phyloP scores from a whole-genome alignment of 2,797 vertebrate species.

The Spondyliosoma cantharus region DNA sequence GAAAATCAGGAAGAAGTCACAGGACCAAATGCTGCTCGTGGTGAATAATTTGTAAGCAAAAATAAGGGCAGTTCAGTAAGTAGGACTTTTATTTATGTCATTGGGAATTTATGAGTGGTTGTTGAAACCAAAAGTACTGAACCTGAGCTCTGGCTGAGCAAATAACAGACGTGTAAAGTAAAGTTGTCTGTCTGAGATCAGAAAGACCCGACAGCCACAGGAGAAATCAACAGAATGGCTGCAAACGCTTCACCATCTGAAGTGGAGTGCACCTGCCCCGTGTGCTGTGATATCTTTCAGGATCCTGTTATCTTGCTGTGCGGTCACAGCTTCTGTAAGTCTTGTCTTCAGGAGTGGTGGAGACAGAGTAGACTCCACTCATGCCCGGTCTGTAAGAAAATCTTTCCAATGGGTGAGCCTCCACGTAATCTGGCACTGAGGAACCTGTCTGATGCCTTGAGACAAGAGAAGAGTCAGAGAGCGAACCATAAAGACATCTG shows the following conservation, averaged over 20 bases:
- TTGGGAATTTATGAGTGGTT: too few relatives aligned
- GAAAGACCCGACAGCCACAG: too few relatives aligned
- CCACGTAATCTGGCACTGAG: constrained; percentile 47
- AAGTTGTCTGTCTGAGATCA: not conserved
- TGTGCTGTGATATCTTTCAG: constrained; percentile 61
- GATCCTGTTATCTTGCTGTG: constrained; percentile 51
- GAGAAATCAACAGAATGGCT: constrained; percentile 16
- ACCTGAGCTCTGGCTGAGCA: rapidly evolving
- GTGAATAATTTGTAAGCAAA: too few relatives aligned
- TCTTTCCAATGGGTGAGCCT: constrained; percentile 12
- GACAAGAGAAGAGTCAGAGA: not conserved
- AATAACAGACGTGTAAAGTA: constrained; percentile 22
- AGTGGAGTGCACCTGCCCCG: not conserved
- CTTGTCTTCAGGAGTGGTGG: constrained; percentile 65
- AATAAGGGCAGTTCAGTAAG: too few relatives aligned
- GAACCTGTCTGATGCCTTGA: constrained; percentile 42
- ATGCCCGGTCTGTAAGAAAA: constrained; percentile 48
- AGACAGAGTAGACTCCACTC: not conserved
- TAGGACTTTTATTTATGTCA: too few relatives aligned
- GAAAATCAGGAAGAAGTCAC: too few relatives aligned
- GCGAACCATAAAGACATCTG: constrained; percentile 8
- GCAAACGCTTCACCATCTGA: not conserved
- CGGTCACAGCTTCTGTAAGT: constrained; percentile 67
- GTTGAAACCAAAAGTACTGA: not conserved
- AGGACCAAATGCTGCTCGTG: too few relatives aligned